Base-by-base conservation (phyloP, 2,888 invertebrate species). In the Dryomyza anilis region DNA sequence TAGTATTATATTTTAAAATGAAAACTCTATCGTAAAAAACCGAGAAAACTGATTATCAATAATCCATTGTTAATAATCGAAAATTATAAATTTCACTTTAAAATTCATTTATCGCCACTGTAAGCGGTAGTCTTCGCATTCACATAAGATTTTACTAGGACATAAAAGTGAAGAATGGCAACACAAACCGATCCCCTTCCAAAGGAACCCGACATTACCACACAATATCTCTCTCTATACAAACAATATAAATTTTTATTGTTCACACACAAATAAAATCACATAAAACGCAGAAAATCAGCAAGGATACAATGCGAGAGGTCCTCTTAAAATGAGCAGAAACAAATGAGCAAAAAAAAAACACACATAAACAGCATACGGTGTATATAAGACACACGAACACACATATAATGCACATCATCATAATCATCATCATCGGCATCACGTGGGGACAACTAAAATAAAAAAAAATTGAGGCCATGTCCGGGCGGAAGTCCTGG, bases 221-320 rank as follows among this genome's bases (percentile, higher is more conserved):
- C 62, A 48, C 46, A 16, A 21, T 7, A 29, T 29, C n/a, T 33
- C 19, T 53, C 39, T 30, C 14, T 12, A 12, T 53, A 78, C 79
- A 79, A 78, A 78, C 79, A 79, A 77, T 78, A 78, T 78, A 77
- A 78, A 77, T 73, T 79, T 79, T 79, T 79, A 79, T 79, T 79
- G 77, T 79, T 79, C 77, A 72, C 76, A 76, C 71, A 73, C 74
- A 75, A 75, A 76, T 74, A 73, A 74, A 77, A 76, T 78, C 76
- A 76, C 77, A 78, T 76, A 78, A 79, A 78, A 78, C 66, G 70
- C 70, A 70, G 59, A 67, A 66, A 70, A 65, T 63, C 66, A 67
- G 60, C 67, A 70, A 65, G 67, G 60, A 60, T 68, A 74, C 71
- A 71, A 72, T 67, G 8, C 39, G 39, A n/a, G n/a, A 39, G 39